These are phyloP conservation scores for Glyptemys insculpta DNA, from an alignment of 2,797 vertebrate genomes.

Conservation along the genomic window DNA sequence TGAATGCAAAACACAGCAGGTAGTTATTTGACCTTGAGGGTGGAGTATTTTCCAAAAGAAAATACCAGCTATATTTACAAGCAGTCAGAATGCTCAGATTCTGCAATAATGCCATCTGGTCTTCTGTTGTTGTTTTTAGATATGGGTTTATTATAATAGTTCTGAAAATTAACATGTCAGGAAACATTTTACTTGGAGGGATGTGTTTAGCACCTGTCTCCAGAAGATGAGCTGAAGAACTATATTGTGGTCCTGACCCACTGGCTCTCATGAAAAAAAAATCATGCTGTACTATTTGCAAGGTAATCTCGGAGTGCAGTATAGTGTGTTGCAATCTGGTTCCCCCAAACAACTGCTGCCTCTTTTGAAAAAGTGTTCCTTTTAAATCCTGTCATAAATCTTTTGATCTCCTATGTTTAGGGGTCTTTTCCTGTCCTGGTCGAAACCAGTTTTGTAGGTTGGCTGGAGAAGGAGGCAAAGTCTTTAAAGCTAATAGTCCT, in stretches of 20 bases:
- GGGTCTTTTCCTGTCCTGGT: neutral
- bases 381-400: neutral
- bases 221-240: neutral
- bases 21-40: neutral
- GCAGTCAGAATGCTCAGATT: neutral
- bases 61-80: neutral
- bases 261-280: neutral
- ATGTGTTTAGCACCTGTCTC: neutral
- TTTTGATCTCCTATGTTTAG: neutral
- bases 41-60: neutral
- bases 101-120: neutral
- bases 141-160: neutral
- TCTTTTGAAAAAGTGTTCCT: neutral
- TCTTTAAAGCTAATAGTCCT: neutral
- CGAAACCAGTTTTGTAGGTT: neutral
- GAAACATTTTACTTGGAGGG: neutral
- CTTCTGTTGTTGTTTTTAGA: neutral
- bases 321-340: neutral
- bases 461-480: neutral
- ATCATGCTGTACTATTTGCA: neutral
- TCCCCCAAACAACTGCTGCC: neutral
- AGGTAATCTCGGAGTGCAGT: neutral
- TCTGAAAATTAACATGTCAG: neutral
- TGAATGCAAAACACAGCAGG: neutral
- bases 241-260: neutral